Percentiles rank a stretch among this genome's conserved stretches.
These are phyloP conservation scores for Tyrophagus putrescentiae DNA, from an alignment of 1,140 invertebrate genomes.

Conservation along the genomic window DNA sequence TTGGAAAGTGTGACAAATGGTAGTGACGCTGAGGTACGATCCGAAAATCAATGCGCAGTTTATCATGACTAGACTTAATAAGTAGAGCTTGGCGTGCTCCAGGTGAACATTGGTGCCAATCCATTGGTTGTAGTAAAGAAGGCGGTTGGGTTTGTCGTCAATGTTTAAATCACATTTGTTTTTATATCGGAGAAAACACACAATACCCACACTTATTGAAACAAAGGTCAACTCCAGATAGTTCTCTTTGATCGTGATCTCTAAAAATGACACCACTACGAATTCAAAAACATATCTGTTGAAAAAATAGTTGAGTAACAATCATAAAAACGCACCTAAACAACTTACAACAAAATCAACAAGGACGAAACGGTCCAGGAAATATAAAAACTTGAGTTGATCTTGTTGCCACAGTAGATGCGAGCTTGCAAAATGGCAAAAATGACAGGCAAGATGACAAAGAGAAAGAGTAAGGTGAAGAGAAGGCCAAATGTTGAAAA, in stretches of 20 bases:
- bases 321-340: background rate
- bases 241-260: slow-evolving; percentile 11
- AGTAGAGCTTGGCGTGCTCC: background rate
- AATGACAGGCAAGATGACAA: background rate
- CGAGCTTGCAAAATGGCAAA: background rate
- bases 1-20: slow-evolving; percentile 15
- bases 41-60: slow-evolving; percentile 12
- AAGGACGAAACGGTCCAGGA: slow-evolving; percentile 9
- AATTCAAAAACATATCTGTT: slow-evolving; percentile 13
- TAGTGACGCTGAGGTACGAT: slow-evolving; percentile 13
- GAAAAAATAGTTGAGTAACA: background rate
- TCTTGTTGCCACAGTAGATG: background rate
- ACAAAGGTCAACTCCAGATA: background rate
- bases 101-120: background rate
- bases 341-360: slow-evolving; percentile 12
- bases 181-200: background rate
- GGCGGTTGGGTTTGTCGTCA: background rate
- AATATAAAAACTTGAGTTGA: background rate
- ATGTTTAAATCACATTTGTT: background rate
- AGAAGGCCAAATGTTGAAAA: slow-evolving; percentile 9
- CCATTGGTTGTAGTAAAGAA: background rate
- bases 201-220: background rate
- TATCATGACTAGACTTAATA: background rate
- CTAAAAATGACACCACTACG: slow-evolving; percentile 8
- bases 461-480: background rate